Conservation (phyloP, 2,888 invertebrate genomes). For the Muscina levida region DNA sequence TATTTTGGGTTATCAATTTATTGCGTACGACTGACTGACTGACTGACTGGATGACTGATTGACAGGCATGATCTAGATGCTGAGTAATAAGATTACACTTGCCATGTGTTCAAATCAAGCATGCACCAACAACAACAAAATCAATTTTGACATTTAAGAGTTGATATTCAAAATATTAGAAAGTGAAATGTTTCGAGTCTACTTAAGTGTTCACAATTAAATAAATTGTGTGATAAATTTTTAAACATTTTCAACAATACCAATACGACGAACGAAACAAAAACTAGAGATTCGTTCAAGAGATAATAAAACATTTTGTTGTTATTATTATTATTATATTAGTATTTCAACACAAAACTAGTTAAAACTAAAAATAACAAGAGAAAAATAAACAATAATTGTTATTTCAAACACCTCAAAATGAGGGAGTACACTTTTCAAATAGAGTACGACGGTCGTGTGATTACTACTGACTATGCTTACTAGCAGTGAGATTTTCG, state of each 20-base stretch:
- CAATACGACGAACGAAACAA: no score
- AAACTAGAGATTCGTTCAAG: no score
- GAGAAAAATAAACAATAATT: background rate
- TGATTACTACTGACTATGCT: no score
- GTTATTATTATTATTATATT: background rate
- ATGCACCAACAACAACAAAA: background rate
- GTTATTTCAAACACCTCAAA: slow-evolving; percentile 11
- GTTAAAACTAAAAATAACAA: no score
- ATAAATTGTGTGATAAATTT: no score
- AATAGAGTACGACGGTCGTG: no score
- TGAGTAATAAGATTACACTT: slow-evolving; percentile 37
- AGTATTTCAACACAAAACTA: no score
- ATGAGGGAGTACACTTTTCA: no score
- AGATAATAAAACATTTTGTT: slow-evolving; percentile 2
- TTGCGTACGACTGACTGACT: no score
- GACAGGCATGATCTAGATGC: slow-evolving; percentile 16
- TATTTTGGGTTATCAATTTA: no score
- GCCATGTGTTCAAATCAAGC: slow-evolving; percentile 19
- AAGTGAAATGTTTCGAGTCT: slow-evolving; percentile 28
- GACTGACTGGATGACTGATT: background rate
- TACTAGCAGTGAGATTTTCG: no score
- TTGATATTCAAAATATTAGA: slow-evolving; percentile 10
- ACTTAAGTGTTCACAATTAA: background rate
- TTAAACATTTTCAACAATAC: no score
- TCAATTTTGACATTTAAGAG: background rate